These are phyloP conservation scores for Meganola albula DNA, from an alignment of 2,888 invertebrate species.

Conservation along the genomic window DNA sequence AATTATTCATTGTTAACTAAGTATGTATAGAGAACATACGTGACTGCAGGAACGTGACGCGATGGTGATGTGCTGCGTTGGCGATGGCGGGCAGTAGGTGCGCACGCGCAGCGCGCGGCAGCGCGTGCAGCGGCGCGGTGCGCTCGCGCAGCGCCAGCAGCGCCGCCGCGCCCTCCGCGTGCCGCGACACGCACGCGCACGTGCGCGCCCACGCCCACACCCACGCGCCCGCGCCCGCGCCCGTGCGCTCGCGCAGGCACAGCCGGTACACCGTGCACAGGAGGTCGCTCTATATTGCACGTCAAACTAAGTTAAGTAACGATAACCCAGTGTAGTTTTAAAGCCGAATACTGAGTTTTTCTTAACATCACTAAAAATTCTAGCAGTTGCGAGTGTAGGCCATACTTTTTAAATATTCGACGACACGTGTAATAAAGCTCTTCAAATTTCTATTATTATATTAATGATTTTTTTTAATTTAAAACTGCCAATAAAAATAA, in stretches of 20 bases:
- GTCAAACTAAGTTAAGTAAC: conserved; percentile 4
- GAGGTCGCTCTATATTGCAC: conserved; percentile 56
- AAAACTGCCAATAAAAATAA: no score
- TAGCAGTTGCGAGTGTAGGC: no score
- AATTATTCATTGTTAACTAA: no score
- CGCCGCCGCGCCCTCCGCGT: conserved; percentile 31
- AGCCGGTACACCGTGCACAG: conserved; percentile 39
- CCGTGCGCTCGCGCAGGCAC: conserved; percentile 36
- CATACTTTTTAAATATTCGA: no score
- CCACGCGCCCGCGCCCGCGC: conserved; percentile 37
- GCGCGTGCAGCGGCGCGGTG: conserved; percentile 27
- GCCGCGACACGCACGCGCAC: conserved; percentile 28
- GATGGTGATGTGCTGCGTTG: conserved; percentile 55
- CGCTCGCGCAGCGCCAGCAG: conserved; percentile 32
- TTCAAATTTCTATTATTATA: no score
- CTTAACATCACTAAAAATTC: no score
- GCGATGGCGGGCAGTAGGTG: conserved; percentile 52
- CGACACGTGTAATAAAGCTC: no score
- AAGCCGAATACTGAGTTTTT: no score
- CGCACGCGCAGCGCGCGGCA: conserved; percentile 34
- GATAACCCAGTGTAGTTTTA: neutral
- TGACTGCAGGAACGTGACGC: conserved; percentile 46
- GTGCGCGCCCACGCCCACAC: conserved; percentile 30
- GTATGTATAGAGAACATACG: conserved; percentile 36
- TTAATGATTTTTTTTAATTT: no score